Evolutionary conservation across 1,140 invertebrate genomes (phyloP).

Genomic region (Berghia stephanieae): DNA sequence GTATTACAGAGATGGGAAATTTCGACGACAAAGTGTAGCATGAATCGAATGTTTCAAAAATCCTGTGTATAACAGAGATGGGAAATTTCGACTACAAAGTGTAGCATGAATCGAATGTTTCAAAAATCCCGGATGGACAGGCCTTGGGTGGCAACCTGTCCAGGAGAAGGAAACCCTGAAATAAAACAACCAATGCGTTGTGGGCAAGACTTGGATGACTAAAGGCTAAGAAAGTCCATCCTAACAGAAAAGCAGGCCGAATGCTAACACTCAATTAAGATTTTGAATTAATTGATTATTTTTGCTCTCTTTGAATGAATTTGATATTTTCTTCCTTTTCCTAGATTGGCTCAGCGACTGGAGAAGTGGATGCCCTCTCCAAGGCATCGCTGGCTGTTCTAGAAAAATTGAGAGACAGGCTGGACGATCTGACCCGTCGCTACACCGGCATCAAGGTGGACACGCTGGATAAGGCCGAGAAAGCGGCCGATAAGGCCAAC

Average conservation of each 20-base stretch:
- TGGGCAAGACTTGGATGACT: no score
- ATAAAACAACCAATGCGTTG: background rate
- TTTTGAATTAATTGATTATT: background rate
- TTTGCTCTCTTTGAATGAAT: background rate
- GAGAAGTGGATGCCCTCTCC: conserved; percentile 78
- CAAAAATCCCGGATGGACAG: no score
- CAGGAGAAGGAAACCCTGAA: no score
- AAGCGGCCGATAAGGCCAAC: conserved; percentile 72
- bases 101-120: background rate
- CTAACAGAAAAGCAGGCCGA: no score
- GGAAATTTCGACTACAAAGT: background rate
- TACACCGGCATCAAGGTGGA: conserved; percentile 73
- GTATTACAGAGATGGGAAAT: no score
- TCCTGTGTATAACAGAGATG: background rate
- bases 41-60: background rate
- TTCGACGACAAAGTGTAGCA: no score
- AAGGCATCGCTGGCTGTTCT: conserved; percentile 78
- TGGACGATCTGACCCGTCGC: conserved; percentile 79
- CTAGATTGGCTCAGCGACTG: conserved; percentile 77
- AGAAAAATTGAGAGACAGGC: conserved; percentile 73
- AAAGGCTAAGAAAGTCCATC: no score
- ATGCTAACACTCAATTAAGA: background rate
- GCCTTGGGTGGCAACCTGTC: no score
- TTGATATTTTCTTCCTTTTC: conserved; percentile 25
- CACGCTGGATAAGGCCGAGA: conserved; percentile 70